phyloP scores from a whole-genome alignment of 2,797 vertebrate species.

The Sebastes iracundus region DNA sequence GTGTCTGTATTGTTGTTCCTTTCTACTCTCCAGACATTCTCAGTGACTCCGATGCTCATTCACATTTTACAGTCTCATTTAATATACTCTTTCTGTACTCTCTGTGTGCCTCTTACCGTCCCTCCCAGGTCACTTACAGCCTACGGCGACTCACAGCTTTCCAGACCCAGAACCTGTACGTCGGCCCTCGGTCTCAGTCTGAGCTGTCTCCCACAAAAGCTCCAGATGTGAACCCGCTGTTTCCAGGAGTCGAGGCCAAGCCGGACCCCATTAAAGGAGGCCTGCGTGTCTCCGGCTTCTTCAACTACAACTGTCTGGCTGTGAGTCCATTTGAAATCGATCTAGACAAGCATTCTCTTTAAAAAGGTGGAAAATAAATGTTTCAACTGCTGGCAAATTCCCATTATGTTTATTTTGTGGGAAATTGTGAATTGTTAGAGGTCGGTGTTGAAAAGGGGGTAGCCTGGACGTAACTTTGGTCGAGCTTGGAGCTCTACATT shows the following conservation, averaged over 20 bases:
- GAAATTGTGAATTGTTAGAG: not conserved
- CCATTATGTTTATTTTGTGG: not conserved
- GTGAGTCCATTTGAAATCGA: slow-evolving; percentile 70
- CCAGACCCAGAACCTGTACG: slow-evolving; percentile 89
- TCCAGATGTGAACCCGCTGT: slow-evolving; percentile 75
- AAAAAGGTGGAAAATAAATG: not conserved
- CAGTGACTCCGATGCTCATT: not conserved
- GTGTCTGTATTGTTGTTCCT: not conserved
- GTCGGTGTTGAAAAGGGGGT: not conserved
- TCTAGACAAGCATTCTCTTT: not conserved
- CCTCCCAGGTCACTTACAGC: slow-evolving; percentile 83
- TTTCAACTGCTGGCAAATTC: not conserved
- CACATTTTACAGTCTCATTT: not conserved
- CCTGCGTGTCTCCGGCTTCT: slow-evolving; percentile 83
- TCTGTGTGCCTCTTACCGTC: not conserved
- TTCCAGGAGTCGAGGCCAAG: slow-evolving; percentile 78
- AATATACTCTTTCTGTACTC: not conserved
- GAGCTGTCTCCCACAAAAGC: slow-evolving; percentile 26
- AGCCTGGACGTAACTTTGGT: not conserved
- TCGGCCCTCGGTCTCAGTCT: slow-evolving; percentile 83
- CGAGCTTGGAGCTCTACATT: not conserved
- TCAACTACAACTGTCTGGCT: slow-evolving; percentile 91
- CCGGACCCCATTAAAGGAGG: slow-evolving; percentile 91
- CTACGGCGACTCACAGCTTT: slow-evolving; percentile 85
- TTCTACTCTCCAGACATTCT: not conserved